phyloP scores from a whole-genome alignment of 2,797 vertebrate species.

The Coreius guichenoti region DNA sequence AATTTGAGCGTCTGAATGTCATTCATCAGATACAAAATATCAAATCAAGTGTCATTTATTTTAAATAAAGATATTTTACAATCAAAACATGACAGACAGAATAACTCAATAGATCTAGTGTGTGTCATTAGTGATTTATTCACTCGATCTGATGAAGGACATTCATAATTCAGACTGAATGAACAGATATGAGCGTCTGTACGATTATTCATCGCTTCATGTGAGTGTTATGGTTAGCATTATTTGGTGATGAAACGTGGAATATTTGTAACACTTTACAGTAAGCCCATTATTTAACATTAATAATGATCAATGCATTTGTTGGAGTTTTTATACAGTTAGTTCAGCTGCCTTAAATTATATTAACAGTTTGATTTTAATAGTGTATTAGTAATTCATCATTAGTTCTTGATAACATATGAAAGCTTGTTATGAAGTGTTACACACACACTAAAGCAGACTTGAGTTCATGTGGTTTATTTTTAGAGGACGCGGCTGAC shows the following conservation, averaged over 20 bases:
- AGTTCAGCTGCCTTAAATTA: not conserved
- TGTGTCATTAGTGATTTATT: not conserved
- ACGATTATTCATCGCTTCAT: no score
- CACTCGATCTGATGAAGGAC: not conserved
- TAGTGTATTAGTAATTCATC: not conserved
- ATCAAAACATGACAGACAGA: no score
- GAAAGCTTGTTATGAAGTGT: not conserved
- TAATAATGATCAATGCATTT: no score
- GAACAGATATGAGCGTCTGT: not conserved
- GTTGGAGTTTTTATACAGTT: not conserved
- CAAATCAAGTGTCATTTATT: slow-evolving; percentile 1
- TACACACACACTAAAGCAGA: not conserved
- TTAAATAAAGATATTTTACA: not conserved
- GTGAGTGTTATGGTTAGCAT: not conserved
- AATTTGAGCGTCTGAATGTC: no score
- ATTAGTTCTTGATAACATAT: not conserved
- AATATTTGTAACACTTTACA: not conserved
- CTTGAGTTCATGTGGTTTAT: slow-evolving; percentile 1
- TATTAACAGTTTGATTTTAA: not conserved
- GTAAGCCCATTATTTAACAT: no score
- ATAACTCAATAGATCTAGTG: no score
- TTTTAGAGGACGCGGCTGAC: not conserved
- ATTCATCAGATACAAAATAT: not conserved
- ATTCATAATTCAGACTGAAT: no score
- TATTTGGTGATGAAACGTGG: not conserved